Evolutionary conservation across 1,140 invertebrate species (phyloP).

Genomic region (Eupristina koningsbergeri): DNA sequence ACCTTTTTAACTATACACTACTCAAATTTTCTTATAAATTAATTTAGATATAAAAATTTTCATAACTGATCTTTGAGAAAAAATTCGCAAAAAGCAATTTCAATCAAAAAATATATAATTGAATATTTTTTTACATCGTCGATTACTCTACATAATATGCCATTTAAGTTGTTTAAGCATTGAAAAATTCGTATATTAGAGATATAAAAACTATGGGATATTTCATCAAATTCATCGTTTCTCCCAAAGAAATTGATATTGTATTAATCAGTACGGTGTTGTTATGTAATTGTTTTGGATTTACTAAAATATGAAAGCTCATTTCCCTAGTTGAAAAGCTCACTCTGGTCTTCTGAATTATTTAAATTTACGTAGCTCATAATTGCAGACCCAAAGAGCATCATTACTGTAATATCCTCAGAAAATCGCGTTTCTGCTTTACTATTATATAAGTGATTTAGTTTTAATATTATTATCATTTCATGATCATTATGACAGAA

Average conservation of each 20-base stretch:
- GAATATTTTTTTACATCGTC: no score
- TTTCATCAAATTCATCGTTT: not conserved
- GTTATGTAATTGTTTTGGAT: not conserved
- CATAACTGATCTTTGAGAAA: no score
- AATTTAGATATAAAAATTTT: no score
- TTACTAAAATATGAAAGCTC: slow-evolving; percentile 5
- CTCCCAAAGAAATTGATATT: not conserved
- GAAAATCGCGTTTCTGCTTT: slow-evolving; percentile 20
- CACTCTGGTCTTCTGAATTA: slow-evolving; percentile 36
- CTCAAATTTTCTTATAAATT: no score
- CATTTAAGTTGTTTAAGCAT: no score
- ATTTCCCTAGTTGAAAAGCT: slow-evolving; percentile 18
- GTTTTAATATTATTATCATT: slow-evolving; percentile 38
- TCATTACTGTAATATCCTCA: slow-evolving; percentile 37
- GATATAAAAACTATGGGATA: not conserved
- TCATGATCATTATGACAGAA: not conserved
- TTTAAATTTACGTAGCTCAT: slow-evolving; percentile 36
- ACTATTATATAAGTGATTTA: slow-evolving; percentile 41
- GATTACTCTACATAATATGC: no score
- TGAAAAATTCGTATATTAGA: not conserved
- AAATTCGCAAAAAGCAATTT: no score
- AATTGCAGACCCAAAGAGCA: slow-evolving; percentile 31
- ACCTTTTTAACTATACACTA: no score
- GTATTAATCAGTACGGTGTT: not conserved
- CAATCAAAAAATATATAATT: no score